phyloP scores from a whole-genome alignment of 2,888 invertebrate genomes.

The Trachelus troglodyta region DNA sequence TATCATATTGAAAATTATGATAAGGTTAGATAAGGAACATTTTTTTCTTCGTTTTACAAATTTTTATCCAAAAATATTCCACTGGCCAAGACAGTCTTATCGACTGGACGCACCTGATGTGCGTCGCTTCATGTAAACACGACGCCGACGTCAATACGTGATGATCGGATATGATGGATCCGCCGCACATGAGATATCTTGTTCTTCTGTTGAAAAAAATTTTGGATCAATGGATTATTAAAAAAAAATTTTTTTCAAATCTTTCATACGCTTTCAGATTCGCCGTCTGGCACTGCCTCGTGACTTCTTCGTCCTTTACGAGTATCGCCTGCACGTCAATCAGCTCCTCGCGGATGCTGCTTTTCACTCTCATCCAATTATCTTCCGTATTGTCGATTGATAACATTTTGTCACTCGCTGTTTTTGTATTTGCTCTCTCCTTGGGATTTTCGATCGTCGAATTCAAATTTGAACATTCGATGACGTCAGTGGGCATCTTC shows the following conservation, averaged over 20 bases:
- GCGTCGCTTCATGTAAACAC: constrained; percentile 41
- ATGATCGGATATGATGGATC: constrained; percentile 41
- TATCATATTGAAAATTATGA: constrained; percentile 9
- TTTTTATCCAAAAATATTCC: too few species aligned
- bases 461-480: neutral
- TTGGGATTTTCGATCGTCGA: neutral
- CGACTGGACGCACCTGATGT: constrained; percentile 35
- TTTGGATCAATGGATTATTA: neutral
- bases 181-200: constrained; percentile 33
- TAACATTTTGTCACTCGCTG: fast-evolving
- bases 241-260: neutral
- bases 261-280: neutral
- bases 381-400: neutral
- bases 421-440: neutral
- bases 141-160: constrained; percentile 47
- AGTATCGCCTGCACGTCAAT: constrained; percentile 38
- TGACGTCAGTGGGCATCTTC: neutral
- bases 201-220: neutral
- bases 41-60: neutral
- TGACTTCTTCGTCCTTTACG: constrained; percentile 39
- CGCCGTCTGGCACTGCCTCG: constrained; percentile 18
- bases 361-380: constrained; percentile 37
- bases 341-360: constrained; percentile 23
- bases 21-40: neutral
- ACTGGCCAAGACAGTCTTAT: neutral